A percentile compares a stretch with the other conserved stretches of the same genome.
Evolutionary conservation across 1,140 invertebrate genomes (phyloP).

Genomic region (Dreissena polymorpha): DNA sequence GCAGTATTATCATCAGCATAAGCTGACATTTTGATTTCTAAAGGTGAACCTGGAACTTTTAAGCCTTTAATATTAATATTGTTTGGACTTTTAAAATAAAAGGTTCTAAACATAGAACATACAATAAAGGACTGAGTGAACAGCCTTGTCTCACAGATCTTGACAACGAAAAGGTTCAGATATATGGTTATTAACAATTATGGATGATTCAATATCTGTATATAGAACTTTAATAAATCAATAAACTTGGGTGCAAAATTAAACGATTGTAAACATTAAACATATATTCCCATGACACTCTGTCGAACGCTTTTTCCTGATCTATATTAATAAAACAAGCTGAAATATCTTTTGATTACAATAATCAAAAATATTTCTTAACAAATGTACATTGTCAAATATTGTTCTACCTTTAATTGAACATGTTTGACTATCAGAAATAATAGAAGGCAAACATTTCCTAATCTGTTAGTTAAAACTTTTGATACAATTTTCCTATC

Average conservation of each 20-base stretch:
- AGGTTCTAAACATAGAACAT: conserved; percentile 78
- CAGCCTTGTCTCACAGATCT: conserved; percentile 78
- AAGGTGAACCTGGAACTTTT: conserved; percentile 48
- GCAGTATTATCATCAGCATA: conserved; percentile 63
- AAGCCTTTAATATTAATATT: conserved; percentile 57
- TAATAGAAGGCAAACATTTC: conserved; percentile 37
- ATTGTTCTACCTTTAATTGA: conserved; percentile 50
- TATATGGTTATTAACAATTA: conserved; percentile 62
- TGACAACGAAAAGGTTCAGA: conserved; percentile 66
- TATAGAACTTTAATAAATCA: conserved; percentile 61
- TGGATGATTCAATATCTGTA: conserved; percentile 47
- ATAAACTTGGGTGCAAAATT: conserved; percentile 57
- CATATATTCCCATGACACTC: conserved; percentile 58
- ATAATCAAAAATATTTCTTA: conserved; percentile 64
- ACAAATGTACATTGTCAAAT: conserved; percentile 62
- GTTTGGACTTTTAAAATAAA: conserved; percentile 53
- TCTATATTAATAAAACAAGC: conserved; percentile 59
- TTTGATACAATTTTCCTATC: conserved; percentile 63
- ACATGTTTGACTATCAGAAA: conserved; percentile 59
- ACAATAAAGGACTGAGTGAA: conserved; percentile 76
- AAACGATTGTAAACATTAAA: conserved; percentile 48
- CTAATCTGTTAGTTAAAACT: conserved; percentile 52
- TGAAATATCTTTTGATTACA: conserved; percentile 44
- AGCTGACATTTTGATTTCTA: conserved; percentile 46
- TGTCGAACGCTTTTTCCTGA: conserved; percentile 64